Percentiles rank a stretch among this genome's conserved stretches.
phyloP scores from a whole-genome alignment of 92 coral and sea anemone species.

The Paragorgia papillata region DNA sequence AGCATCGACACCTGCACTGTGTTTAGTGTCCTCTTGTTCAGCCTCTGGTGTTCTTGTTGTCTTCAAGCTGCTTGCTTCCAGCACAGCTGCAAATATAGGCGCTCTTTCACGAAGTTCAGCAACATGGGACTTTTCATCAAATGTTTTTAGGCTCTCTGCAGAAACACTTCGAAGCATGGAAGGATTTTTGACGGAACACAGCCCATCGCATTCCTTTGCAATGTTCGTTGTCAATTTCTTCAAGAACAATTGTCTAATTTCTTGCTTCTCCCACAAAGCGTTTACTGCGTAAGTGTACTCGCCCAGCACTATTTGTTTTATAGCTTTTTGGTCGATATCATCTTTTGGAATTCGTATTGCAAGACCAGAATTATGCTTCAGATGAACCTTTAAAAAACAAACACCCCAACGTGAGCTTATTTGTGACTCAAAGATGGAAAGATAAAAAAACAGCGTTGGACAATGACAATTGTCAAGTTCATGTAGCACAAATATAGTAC shows the following conservation, averaged over 20 bases:
- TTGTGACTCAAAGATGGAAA: too few relatives aligned
- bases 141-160: constrained; percentile 44
- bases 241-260: constrained; percentile 40
- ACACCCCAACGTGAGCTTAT: too few relatives aligned
- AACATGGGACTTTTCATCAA: constrained; percentile 44
- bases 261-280: constrained; percentile 55
- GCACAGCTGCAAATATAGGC: constrained; percentile 37
- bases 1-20: neutral
- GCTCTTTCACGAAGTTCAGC: constrained; percentile 56
- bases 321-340: constrained; percentile 44
- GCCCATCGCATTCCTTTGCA: constrained; percentile 37
- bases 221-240: constrained; percentile 44
- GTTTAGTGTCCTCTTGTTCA: neutral
- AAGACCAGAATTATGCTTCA: constrained; percentile 37
- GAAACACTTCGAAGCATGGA: constrained; percentile 48
- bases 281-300: constrained; percentile 58
- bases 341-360: constrained; percentile 42
- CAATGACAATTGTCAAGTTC: neutral
- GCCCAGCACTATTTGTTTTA: constrained; percentile 50
- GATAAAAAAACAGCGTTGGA: neutral
- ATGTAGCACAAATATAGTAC: too few relatives aligned
- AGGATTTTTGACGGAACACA: constrained; percentile 50
- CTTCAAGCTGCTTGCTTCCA: constrained; percentile 8
- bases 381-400: too few relatives aligned
- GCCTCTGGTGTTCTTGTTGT: neutral